Evolutionary conservation across 2,888 invertebrate genomes (phyloP).

Genomic region (Anoncus sp.): DNA sequence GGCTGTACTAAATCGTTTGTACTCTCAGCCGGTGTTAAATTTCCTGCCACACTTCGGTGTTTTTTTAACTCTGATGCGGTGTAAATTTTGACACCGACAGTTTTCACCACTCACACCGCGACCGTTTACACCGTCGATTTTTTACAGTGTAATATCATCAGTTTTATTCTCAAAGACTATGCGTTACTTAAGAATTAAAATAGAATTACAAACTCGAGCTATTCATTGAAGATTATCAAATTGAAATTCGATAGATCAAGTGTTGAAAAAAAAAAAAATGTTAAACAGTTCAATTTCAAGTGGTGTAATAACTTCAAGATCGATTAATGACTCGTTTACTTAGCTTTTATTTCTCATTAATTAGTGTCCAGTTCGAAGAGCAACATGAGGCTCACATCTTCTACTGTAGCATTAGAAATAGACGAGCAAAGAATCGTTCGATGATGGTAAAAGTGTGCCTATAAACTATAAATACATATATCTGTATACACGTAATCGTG

Average conservation of each 20-base stretch:
- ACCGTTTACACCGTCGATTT: too few species aligned
- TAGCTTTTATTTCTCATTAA: constrained; percentile 10
- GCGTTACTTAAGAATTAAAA: too few species aligned
- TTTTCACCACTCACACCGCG: too few species aligned
- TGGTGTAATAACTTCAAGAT: constrained; percentile 4
- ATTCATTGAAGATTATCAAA: background rate
- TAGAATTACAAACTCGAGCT: too few species aligned
- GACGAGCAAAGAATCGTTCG: constrained; percentile 21
- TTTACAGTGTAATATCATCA: too few species aligned
- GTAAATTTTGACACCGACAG: too few species aligned
- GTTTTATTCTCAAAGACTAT: too few species aligned
- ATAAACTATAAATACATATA: background rate
- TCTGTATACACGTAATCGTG: constrained; percentile 2
- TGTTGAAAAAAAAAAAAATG: background rate
- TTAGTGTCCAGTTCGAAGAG: constrained; percentile 2
- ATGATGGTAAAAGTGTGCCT: constrained; percentile 38
- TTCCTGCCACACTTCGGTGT: too few species aligned
- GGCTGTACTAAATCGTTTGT: too few species aligned
- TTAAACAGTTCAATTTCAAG: constrained; percentile 11
- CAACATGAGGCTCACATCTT: background rate
- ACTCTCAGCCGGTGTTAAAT: too few species aligned
- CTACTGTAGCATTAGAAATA: constrained; percentile 15
- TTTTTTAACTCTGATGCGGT: too few species aligned
- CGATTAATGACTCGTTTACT: constrained; percentile 25
- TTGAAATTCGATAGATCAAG: background rate